Evolutionary conservation across 64 coral and sea anemone species (phyloP).

Genomic region (Actinia tenebrosa): DNA sequence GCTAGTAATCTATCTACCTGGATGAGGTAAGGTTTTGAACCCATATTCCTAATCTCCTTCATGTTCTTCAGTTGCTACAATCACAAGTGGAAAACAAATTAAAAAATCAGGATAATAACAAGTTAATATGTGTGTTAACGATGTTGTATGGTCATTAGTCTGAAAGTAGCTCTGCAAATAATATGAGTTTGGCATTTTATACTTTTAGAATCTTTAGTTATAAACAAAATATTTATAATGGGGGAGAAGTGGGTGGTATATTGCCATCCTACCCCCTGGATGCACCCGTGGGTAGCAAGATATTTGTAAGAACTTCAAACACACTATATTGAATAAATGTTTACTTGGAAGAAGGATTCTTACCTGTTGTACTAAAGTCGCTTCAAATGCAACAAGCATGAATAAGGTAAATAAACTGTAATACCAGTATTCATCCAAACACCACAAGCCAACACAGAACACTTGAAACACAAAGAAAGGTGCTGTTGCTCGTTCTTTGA

Average conservation of each 20-base stretch:
- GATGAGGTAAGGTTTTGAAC: constrained; percentile 81
- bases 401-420: constrained; percentile 98
- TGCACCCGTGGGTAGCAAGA: no score
- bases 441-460: constrained; percentile 99
- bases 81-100: not conserved
- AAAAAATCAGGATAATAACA: not conserved
- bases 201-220: no score
- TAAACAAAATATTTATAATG: no score
- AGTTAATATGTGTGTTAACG: no score
- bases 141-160: no score
- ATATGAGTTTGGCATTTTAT: no score
- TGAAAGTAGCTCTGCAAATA: no score
- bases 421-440: constrained; percentile 99
- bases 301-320: not conserved
- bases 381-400: constrained; percentile 98
- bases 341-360: no score
- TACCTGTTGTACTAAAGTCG: constrained; percentile 97
- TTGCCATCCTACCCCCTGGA: no score
- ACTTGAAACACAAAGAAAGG: constrained; percentile 99
- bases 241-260: no score
- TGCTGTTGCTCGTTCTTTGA: constrained; percentile 88
- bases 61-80: constrained; percentile 98
- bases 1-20: constrained; percentile 35
- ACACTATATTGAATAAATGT: not conserved
- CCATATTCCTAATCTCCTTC: constrained; percentile 99